phyloP scores from a whole-genome alignment of 1,140 invertebrate species.

The Bemisia tabaci region DNA sequence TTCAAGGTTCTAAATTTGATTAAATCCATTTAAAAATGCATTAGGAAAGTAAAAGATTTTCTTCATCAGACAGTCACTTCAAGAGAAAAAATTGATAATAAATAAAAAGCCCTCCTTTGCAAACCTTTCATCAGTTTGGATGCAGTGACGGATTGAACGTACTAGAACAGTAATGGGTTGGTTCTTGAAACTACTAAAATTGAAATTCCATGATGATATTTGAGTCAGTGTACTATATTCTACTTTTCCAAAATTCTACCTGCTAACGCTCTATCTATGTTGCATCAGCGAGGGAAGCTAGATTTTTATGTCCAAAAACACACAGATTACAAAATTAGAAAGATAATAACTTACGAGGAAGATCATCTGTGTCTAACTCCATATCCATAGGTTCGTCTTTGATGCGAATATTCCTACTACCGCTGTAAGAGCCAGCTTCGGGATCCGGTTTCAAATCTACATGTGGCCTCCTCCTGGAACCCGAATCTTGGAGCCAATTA shows the following conservation, averaged over 20 bases:
- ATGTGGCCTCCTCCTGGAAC: conserved; percentile 32
- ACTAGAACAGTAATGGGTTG: not conserved
- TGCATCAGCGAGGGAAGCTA: too few relatives aligned
- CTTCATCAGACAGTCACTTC: not conserved
- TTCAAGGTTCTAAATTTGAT: not conserved
- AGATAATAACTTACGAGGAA: conserved; percentile 3
- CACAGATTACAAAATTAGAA: conserved; percentile 1
- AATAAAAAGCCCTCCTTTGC: conserved; percentile 4
- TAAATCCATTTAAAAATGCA: not conserved
- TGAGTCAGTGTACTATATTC: conserved; percentile 4
- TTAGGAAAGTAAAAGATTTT: not conserved
- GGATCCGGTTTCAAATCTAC: conserved; percentile 11
- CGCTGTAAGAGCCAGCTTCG: conserved; percentile 6
- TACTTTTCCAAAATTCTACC: conserved; percentile 13
- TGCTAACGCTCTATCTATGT: not conserved
- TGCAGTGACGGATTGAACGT: conserved; percentile 8
- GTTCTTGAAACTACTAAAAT: not conserved
- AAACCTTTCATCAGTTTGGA: conserved; percentile 4
- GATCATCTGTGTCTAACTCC: conserved; percentile 37
- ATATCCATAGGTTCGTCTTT: conserved; percentile 29
- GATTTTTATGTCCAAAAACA: too few relatives aligned
- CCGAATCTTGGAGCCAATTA: conserved; percentile 38
- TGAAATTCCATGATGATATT: not conserved
- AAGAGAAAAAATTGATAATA: not conserved
- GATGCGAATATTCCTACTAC: conserved; percentile 24